Base-by-base conservation (phyloP, 2,113 vertebrate genomes). In the Spizaetus ornatus region DNA sequence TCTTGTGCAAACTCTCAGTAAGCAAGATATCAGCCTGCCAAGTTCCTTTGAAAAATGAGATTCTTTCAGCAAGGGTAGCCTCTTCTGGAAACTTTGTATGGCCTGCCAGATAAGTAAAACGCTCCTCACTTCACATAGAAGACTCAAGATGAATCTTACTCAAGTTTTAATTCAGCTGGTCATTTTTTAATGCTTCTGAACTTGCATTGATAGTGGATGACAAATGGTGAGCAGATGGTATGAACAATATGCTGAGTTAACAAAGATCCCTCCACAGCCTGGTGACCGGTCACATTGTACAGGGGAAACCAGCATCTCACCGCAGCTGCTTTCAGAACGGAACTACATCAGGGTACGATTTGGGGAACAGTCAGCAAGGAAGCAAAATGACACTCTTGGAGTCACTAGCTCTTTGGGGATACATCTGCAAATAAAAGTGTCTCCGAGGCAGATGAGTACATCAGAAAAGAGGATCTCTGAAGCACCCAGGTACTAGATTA, bases 21-120 rank as follows among this genome's bases (percentile, higher is more conserved):
- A 89, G 71, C 3, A 59, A 92, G 86, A 86, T 95, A 94, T 2
- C 48, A 66, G 72, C 63, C 92, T 86, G 94, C 82, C 79, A 67
- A 83, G 62, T 32, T 62, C 93, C 90, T 97, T 84, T 92, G 96
- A 92, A 92, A 94, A 95, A 83, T 22, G 38, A 90, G 88, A 81
- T 42, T 34, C 76, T 92, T 62, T 70, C 92, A 86, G 26, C 36
- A 47, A 31, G 61, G 58, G 71, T 47, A 77, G 71, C 38, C 88
- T 90, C 66, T 77, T 72, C 84, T 84, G 82, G 88, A 63, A 94
- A 81, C 59, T 52, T 40, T 26, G 85, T 19, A 40, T 1, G 23
- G 78, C 53, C 71, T 69, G 58, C 48, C 42, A 77, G 92, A 55
- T 43, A 50, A 88, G 36, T 10, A 73, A 32, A 52, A 9, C 55